Base-by-base conservation (phyloP, 2,113 vertebrate genomes). In the Girardinichthys multiradiatus region DNA sequence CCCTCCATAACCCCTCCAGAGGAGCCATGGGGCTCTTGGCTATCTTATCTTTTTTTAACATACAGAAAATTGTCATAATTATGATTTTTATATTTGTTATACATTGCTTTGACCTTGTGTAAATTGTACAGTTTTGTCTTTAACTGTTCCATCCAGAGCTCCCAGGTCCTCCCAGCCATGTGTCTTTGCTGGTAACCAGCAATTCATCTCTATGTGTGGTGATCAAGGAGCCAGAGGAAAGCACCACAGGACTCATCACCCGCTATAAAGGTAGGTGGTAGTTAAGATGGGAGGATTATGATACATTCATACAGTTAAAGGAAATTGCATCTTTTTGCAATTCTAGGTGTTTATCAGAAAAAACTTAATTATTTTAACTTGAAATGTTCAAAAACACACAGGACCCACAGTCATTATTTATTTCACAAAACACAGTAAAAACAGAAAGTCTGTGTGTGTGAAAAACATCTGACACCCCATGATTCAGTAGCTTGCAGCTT, bases 181-280 rank as follows among this genome's bases (percentile, higher is more conserved):
- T 92, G 21, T 84, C 86, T 42, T 79, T 94, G 54, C 67, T 92
- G 81, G 91, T 95, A 87, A 91, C 87, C 57, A 90, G 93, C 77
- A 74, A 84, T 4, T 88, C 87, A 0, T 93, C 91, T n/a, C 67
- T 95, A 68, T 86, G 82, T 31, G 90, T 94, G 75, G 51, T 66
- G 1, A 89, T 94, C 76, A 90, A 86, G 67, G 92, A 93, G 76
- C 86, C 90, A 19, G 76, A 84, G 0, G 79, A 84, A 0, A 37
- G 68, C 62, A 58, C 1, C 24, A 60, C 62, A 0, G 91, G 93
- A 10, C 90, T 95, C 59, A 91, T 95, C 81, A 93, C 91, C 13
- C 76, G 85, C 67, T 92, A 93, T 80, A 93, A 76, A 91, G 93
- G 94, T 94, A 72, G 31, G 87, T 60, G 72, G 13, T 13, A 33